phyloP scores from a whole-genome alignment of 37 sponge, comb jelly and placozoan genomes.

The Chondrilla cf. caribensis region DNA sequence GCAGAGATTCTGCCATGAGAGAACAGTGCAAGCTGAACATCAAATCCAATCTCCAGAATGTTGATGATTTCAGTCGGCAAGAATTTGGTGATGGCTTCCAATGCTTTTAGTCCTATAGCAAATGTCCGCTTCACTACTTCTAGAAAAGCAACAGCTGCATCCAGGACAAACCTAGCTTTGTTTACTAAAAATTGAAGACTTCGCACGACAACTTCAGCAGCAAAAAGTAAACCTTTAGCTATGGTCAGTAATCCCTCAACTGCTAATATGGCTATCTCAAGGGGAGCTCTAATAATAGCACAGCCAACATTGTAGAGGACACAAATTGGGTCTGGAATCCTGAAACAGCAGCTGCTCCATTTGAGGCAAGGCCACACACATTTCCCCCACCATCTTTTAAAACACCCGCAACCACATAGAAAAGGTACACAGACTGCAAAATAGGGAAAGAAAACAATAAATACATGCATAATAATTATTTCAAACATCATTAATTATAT shows the following conservation, averaged over 20 bases:
- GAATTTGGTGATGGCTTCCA: background rate
- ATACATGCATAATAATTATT: no score
- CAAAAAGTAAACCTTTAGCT: background rate
- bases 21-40: background rate
- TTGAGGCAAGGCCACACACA: constrained; percentile 6
- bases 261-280: background rate
- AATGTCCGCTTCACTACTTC: background rate
- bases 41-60: constrained; percentile 25
- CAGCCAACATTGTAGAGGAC: constrained; percentile 23
- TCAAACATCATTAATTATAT: no score
- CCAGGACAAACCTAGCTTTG: background rate
- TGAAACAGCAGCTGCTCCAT: constrained; percentile 35
- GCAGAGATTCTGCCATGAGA: background rate
- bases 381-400: constrained; percentile 18
- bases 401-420: constrained; percentile 1
- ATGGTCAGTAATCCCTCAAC: background rate
- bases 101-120: background rate
- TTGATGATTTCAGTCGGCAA: constrained; percentile 11
- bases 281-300: background rate
- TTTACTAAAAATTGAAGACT: constrained; percentile 3
- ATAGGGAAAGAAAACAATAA: background rate
- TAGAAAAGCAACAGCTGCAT: constrained; percentile 10
- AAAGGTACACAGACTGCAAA: constrained; percentile 31
- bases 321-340: constrained; percentile 31
- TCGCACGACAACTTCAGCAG: constrained; percentile 3